These are phyloP conservation scores for Agelastica alni DNA, from an alignment of 2,888 invertebrate species.

Conservation along the genomic window DNA sequence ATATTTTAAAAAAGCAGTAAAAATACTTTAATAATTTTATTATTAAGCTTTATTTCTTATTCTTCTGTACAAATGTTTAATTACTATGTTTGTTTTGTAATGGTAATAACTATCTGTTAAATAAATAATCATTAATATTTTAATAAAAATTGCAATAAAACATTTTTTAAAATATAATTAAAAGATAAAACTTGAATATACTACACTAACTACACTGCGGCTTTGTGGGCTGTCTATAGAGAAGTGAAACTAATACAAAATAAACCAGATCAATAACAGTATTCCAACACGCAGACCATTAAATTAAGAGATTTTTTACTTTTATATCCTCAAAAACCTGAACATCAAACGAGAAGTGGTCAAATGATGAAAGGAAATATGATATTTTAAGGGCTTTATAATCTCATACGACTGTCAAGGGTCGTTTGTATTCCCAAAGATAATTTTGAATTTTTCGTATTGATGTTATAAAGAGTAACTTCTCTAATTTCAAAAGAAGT, in stretches of 20 bases:
- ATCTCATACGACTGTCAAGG: background rate
- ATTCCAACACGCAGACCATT: conserved; percentile 1
- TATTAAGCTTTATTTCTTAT: no score
- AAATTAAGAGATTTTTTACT: conserved; percentile 18
- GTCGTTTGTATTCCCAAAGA: conserved; percentile 5
- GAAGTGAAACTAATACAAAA: background rate
- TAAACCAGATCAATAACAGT: background rate
- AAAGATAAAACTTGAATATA: no score
- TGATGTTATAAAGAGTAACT: background rate
- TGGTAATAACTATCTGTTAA: no score
- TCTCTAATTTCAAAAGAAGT: background rate
- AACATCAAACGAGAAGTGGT: conserved; percentile 15
- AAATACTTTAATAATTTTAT: no score
- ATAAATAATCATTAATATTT: no score
- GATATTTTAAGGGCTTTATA: conserved; percentile 11
- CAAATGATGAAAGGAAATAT: conserved; percentile 18
- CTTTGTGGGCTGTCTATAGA: background rate
- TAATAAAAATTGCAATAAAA: no score
- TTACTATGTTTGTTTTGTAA: no score
- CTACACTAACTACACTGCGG: no score
- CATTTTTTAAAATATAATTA: no score
- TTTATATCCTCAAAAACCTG: conserved; percentile 6
- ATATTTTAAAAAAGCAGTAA: no score
- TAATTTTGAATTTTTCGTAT: conserved; percentile 3
- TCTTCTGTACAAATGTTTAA: no score